These are phyloP conservation scores for Danaus plexippus DNA, from an alignment of 1,140 invertebrate species.

Conservation along the genomic window DNA sequence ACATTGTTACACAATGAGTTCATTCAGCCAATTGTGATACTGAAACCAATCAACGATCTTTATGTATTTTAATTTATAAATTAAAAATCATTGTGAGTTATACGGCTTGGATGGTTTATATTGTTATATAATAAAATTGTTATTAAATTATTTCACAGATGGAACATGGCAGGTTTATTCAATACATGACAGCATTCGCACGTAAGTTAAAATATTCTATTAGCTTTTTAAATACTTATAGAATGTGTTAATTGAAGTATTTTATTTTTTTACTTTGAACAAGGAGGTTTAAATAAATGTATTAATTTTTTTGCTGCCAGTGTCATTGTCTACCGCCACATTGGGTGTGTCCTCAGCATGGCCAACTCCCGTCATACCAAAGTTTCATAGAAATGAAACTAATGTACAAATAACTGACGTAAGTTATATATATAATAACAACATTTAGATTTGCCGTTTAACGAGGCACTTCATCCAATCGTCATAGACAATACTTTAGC, in stretches of 20 bases:
- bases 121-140: no score
- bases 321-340: slow-evolving; percentile 46
- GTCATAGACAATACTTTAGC: no score
- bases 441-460: no score
- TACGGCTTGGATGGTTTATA: no score
- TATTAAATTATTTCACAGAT: slow-evolving; percentile 20
- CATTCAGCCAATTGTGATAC: not conserved
- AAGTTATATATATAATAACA: slow-evolving; percentile 14
- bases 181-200: slow-evolving; percentile 32
- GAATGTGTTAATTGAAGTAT: slow-evolving; percentile 4
- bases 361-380: slow-evolving; percentile 61
- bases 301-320: slow-evolving; percentile 53
- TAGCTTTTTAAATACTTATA: not conserved
- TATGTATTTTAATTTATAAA: not conserved
- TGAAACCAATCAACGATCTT: slow-evolving; percentile 5
- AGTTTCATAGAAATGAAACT: slow-evolving; percentile 50
- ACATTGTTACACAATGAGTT: no score
- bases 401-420: slow-evolving; percentile 47
- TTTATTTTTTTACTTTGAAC: slow-evolving; percentile 3
- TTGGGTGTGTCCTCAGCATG: slow-evolving; percentile 63
- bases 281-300: not conserved
- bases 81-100: not conserved
- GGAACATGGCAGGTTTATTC: slow-evolving; percentile 28
- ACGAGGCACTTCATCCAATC: no score
- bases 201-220: slow-evolving; percentile 18